Evolutionary conservation across 2,113 vertebrate species (phyloP), one percentile per base, ranked within the genome.

Genomic region (Drymodes brunneopygia): DNA sequence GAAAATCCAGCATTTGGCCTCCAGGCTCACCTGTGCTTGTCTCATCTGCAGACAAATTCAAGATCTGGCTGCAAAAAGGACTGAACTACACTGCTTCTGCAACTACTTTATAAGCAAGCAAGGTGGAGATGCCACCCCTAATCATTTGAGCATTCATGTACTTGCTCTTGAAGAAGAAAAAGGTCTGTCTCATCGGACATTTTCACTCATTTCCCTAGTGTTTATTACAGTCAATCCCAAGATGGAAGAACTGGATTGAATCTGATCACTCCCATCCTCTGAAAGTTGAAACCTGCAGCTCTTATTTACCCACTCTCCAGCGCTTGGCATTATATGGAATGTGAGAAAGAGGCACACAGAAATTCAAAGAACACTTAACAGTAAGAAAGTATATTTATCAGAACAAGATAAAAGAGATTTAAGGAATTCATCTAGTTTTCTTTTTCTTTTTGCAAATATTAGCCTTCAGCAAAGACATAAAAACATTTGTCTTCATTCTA

Each of bases 391-490:
- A 13, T 79, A 62, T 91, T 87, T 93, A 82, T n/a, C 3, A 3
- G 67, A 53, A 45, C 23, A 87, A 94, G 67, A 90, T 71, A 47
- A 71, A 64, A 67, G 54, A 90, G 71, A 79, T 62, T 85, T 85
- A 92, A 89, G 71, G 50, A 92, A 87, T 38, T 74, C 66, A 17
- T 29, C 86, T 61, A 50, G 44, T 90, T 86, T 64, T 25, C 9
- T 91, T 82, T 75, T 72, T 20, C 12, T 90, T 90, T 86, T 92
- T 64, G 65, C 50, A 95, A 95, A 92, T 86, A 95, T 60, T 88
- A 93, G 92, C 92, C 92, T 88, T 95, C 62, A 95, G 79, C 73
- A 86, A 95, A 94, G 56, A 91, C 70, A 69, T 19, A 61, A 92
- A 94, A 95, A 80, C 67, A 86, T 81, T 90, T 90, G 56, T 74